Conservation (phyloP, 1,140 invertebrate genomes). For the Cydia pomonella region DNA sequence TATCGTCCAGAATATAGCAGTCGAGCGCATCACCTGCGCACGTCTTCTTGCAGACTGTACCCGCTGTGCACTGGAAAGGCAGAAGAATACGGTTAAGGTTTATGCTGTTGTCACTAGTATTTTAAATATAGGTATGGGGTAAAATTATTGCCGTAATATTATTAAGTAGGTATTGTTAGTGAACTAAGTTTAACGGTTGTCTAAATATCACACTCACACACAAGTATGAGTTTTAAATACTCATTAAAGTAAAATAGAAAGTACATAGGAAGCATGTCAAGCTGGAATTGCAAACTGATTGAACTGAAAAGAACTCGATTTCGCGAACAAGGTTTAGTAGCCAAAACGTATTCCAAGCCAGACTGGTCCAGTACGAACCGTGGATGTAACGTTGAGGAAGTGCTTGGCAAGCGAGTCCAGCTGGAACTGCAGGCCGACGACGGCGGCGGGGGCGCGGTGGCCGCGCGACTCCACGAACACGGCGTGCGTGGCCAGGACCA, state of each 20-base stretch:
- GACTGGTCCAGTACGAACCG: slow-evolving; percentile 80
- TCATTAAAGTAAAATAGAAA: slow-evolving; percentile 83
- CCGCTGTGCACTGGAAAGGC: slow-evolving; percentile 85
- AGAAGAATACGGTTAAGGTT: not conserved
- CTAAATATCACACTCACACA: too few species aligned
- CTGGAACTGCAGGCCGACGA: slow-evolving; percentile 93
- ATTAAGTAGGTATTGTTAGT: too few species aligned
- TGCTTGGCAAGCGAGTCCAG: slow-evolving; percentile 89
- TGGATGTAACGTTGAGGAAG: slow-evolving; percentile 92
- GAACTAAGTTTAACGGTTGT: too few species aligned
- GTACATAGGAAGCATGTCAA: too few species aligned
- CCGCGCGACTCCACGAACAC: slow-evolving; percentile 93
- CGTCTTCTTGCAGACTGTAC: slow-evolving; percentile 87
- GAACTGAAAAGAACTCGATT: too few species aligned
- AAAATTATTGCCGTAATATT: too few species aligned
- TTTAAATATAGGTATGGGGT: too few species aligned
- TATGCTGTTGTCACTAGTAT: not conserved
- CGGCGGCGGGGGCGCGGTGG: slow-evolving; percentile 92
- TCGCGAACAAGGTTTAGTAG: too few species aligned
- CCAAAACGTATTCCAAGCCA: too few species aligned
- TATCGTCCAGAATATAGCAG: slow-evolving; percentile 96
- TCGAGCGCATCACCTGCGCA: slow-evolving; percentile 93
- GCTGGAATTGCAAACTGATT: slow-evolving; percentile 47
- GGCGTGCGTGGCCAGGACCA: slow-evolving; percentile 94
- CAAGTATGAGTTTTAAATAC: slow-evolving; percentile 69